Percentiles rank a stretch among this genome's conserved stretches.
Conservation (phyloP, 2,113 vertebrate genomes). For the Platichthys flesus region DNA sequence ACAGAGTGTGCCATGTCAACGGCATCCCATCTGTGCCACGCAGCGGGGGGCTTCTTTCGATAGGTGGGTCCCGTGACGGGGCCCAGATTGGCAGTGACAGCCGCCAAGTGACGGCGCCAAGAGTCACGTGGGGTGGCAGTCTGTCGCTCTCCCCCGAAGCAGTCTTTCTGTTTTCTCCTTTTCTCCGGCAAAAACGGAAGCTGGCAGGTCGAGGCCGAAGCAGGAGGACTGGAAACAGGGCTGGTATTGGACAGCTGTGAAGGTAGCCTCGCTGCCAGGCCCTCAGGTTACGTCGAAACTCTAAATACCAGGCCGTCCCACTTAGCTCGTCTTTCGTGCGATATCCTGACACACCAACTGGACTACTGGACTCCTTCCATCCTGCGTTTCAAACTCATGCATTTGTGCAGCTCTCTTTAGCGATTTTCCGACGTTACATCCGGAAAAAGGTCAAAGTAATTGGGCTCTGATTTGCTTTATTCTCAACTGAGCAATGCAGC, state of each 20-base stretch:
- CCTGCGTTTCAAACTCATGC: too few relatives aligned
- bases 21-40: constrained; percentile 62
- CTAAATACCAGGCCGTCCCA: constrained; percentile 10
- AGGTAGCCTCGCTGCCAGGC: constrained; percentile 5
- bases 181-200: constrained; percentile 29
- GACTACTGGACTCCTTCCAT: background rate
- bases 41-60: constrained; percentile 51
- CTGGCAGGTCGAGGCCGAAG: background rate
- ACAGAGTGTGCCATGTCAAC: constrained; percentile 37
- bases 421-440: too few relatives aligned
- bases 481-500: too few relatives aligned
- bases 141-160: constrained; percentile 70
- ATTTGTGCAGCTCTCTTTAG: background rate
- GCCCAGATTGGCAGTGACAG: constrained; percentile 72
- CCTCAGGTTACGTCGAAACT: background rate
- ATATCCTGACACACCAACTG: background rate
- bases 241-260: constrained; percentile 5
- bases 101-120: constrained; percentile 60
- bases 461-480: too few relatives aligned
- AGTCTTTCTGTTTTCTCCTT: background rate
- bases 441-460: too few relatives aligned
- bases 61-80: constrained; percentile 57
- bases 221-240: constrained; percentile 15
- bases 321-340: background rate
- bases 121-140: constrained; percentile 66